These are phyloP conservation scores for Drosophila pseudotakahashii DNA, from an alignment of 2,888 invertebrate species.

Conservation along the genomic window DNA sequence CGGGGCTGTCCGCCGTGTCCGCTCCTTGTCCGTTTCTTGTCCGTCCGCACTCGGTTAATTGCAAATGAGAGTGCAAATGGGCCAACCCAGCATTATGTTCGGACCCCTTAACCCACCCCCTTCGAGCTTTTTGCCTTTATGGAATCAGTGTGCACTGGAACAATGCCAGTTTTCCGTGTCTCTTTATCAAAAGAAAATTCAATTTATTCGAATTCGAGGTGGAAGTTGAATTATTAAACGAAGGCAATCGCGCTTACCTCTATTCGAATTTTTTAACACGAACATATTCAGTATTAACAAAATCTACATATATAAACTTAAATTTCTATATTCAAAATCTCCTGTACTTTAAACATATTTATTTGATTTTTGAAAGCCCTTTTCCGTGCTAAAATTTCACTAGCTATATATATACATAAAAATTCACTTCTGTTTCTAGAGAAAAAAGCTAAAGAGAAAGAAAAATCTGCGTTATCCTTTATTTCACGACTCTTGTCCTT, in stretches of 20 bases:
- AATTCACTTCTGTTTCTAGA: neutral
- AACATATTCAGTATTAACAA: too few relatives aligned
- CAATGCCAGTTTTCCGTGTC: neutral
- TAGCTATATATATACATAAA: too few relatives aligned
- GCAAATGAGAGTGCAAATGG: constrained; percentile 69
- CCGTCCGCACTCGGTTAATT: constrained; percentile 66
- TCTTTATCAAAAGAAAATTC: neutral
- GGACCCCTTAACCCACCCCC: neutral
- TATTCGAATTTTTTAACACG: too few relatives aligned
- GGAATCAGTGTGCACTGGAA: neutral
- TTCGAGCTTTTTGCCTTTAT: neutral
- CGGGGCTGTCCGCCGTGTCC: constrained; percentile 3
- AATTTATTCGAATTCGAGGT: neutral
- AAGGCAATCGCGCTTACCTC: neutral
- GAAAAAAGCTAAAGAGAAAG: neutral
- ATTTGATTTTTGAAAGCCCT: too few relatives aligned
- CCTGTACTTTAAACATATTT: too few relatives aligned
- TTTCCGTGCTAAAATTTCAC: too few relatives aligned
- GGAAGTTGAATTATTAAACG: neutral
- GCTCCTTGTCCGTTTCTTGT: constrained; percentile 17
- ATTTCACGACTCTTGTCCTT: constrained; percentile 13
- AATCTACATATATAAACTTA: too few relatives aligned
- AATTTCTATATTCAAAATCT: too few relatives aligned
- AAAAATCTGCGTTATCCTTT: constrained; percentile 1
- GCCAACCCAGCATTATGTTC: neutral